phyloP scores from a whole-genome alignment of 1,140 invertebrate species.

The Aphaenogaster rudis region DNA sequence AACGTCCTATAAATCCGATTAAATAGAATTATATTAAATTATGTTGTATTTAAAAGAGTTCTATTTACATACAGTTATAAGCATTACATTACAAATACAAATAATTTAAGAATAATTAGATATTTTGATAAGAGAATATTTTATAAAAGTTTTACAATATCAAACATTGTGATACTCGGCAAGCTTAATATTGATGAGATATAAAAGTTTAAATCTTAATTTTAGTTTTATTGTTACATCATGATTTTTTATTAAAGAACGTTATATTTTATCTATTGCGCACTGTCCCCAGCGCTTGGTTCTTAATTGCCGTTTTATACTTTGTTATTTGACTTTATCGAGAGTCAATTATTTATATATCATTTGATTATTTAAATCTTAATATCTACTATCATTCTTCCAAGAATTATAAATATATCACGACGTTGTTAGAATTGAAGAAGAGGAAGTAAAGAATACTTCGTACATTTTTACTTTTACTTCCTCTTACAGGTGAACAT shows the following conservation, averaged over 20 bases:
- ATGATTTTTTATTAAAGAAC: too few relatives aligned
- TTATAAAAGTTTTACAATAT: not conserved
- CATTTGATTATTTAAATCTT: not conserved
- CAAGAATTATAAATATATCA: not conserved
- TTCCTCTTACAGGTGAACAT: not conserved
- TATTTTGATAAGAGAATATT: not conserved
- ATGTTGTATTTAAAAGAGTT: not conserved
- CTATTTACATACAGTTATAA: not conserved
- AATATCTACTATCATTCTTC: not conserved
- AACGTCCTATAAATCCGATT: not conserved
- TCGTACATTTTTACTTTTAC: conserved; percentile 6
- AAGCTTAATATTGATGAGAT: not conserved
- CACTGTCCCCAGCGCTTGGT: too few relatives aligned
- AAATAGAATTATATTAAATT: not conserved
- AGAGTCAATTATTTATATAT: too few relatives aligned
- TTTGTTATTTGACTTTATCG: too few relatives aligned
- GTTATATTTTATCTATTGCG: too few relatives aligned
- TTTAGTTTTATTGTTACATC: too few relatives aligned
- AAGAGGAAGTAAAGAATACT: not conserved
- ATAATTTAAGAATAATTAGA: not conserved
- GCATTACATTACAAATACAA: not conserved
- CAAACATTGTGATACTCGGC: not conserved
- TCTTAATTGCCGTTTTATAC: too few relatives aligned
- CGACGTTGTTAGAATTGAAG: not conserved
- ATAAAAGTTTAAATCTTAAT: not conserved